Conservation (phyloP, 2,113 vertebrate genomes). For the Catharus bicknelli region DNA sequence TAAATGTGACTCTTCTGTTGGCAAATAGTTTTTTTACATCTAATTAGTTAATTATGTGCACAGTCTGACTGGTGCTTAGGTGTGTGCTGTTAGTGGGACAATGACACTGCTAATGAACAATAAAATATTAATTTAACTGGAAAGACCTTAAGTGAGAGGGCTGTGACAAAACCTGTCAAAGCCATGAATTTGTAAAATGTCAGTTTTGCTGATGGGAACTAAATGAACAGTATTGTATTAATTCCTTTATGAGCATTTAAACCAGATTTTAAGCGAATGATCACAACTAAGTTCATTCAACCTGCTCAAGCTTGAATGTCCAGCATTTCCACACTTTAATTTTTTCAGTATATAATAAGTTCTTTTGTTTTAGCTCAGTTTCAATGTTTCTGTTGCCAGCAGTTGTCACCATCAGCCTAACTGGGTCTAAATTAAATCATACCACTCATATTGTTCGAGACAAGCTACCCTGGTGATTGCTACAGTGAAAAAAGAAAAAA, state of each 20-base stretch:
- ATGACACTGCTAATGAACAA: neutral
- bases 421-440: neutral
- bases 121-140: neutral
- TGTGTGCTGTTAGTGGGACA: neutral
- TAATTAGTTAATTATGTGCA: neutral
- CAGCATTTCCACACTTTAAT: neutral
- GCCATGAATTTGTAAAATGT: neutral
- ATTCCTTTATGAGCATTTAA: neutral
- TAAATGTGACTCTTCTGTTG: neutral
- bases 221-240: neutral
- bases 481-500: neutral
- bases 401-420: neutral
- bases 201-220: neutral
- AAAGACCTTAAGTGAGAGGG: neutral
- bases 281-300: neutral
- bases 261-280: neutral
- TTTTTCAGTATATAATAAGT: neutral
- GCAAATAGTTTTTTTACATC: neutral
- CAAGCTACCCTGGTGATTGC: neutral
- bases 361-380: neutral
- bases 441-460: neutral
- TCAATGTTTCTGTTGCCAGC: neutral
- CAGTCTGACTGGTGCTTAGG: neutral
- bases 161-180: neutral
- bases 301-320: neutral